A percentile compares a stretch with the other conserved stretches of the same genome.
Evolutionary conservation across 2,113 vertebrate genomes (phyloP).

Genomic region (Alosa alosa): DNA sequence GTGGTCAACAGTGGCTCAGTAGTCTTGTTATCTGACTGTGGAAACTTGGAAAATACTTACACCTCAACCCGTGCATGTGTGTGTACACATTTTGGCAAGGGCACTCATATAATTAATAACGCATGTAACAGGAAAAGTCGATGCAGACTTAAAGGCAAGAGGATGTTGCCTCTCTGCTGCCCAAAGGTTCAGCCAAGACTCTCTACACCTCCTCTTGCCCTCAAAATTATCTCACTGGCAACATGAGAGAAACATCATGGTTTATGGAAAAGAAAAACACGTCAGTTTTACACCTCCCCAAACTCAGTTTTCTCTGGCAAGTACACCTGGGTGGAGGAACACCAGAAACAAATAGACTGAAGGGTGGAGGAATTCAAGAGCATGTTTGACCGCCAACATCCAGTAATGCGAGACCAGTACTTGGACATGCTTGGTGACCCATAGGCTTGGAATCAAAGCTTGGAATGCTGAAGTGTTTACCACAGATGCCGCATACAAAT

Average conservation of each 20-base stretch:
- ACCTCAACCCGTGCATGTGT: not conserved
- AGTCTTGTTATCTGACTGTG: not conserved
- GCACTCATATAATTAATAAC: not conserved
- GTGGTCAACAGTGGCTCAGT: not conserved
- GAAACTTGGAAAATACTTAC: not conserved
- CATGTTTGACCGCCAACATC: not conserved
- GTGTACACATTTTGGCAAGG: not conserved
- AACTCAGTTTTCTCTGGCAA: not conserved
- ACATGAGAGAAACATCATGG: slow-evolving; percentile 2
- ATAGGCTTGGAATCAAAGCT: slow-evolving; percentile 52
- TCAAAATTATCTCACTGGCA: not conserved
- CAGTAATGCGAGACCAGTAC: not conserved
- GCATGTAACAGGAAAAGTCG: not conserved
- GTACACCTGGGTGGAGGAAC: not conserved
- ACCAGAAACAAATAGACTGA: not conserved
- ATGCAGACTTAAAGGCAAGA: not conserved
- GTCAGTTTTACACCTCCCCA: too few relatives aligned
- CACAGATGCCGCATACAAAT: slow-evolving; percentile 70
- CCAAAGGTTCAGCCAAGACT: not conserved
- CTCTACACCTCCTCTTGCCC: not conserved
- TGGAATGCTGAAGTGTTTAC: slow-evolving; percentile 51
- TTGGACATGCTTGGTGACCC: slow-evolving; percentile 45
- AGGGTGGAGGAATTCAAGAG: not conserved
- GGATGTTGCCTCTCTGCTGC: not conserved
- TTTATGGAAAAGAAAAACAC: not conserved